Base-by-base conservation (phyloP, 2,888 invertebrate genomes). In the Tetragonula carbonaria region DNA sequence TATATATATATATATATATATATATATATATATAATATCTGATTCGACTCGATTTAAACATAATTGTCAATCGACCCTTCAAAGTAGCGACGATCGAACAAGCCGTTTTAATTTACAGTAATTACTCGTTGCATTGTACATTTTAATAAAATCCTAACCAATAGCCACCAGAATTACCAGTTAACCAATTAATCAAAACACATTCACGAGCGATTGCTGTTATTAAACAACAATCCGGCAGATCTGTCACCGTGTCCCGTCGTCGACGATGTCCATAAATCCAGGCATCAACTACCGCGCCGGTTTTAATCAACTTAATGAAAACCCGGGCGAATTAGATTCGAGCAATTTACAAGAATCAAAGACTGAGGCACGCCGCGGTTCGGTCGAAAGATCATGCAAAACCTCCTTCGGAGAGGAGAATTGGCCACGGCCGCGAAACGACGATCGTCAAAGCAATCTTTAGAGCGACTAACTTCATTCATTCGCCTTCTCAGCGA, bases 311-410 rank as follows among this genome's bases (percentile, higher is more conserved):
- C 18, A 73, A 33, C 33, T 65, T 33, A 28, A 65, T 65, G 28
- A 65, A 65, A 65, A 65, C 18, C 63, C 18, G 18, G 57, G 33
- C 63, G 63, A 65, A 76, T 81, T 67, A 67, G 68, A 83, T 83
- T 83, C 55, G 62, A 50, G 72, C 62, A 75, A 75, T 83, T 83
- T 72, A 63, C 72, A 76, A 76, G 72, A 81, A 76, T 65, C 55
- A 76, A 51, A 45, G 28, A 57, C 68, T 51, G 67, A 74, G 79
- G 28, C 51, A 53, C 16, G 23, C 23, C 23, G 23, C 62, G 67
- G n/a, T 50, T 23, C 45, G 74, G 18, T n/a, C 53, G 57, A 5
- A 8, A 80, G 76, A 80, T 76, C 72, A 45, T 73, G 68, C 53
- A 67, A 68, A 76, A 76, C 55, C 72, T 51, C 28, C 28, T 63